Evolutionary conservation across 2,888 invertebrate genomes (phyloP).

Genomic region (Phyllotreta striolata): DNA sequence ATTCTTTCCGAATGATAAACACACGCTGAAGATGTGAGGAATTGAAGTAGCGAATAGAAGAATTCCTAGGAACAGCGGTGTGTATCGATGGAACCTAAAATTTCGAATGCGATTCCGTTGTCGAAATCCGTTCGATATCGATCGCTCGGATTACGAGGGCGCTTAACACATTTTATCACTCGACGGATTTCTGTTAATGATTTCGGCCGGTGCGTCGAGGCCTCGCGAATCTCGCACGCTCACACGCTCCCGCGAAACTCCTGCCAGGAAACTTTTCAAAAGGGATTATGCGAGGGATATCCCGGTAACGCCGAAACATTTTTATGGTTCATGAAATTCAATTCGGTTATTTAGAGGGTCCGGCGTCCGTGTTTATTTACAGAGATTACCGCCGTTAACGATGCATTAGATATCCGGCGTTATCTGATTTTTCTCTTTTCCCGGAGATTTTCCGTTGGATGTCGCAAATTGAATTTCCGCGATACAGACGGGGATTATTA

Average conservation of each 20-base stretch:
- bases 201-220: conserved; percentile 25
- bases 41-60: no score
- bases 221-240: conserved; percentile 3
- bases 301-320: conserved; percentile 32
- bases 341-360: conserved; percentile 30
- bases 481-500: conserved; percentile 8
- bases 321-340: conserved; percentile 36
- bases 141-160: conserved; percentile 38
- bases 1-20: no score
- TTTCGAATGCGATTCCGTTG: conserved; percentile 30
- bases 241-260: conserved; percentile 10
- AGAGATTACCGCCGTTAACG: conserved; percentile 8
- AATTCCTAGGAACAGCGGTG: no score
- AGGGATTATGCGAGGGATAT: conserved; percentile 30
- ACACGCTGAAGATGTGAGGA: no score
- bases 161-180: conserved; percentile 41
- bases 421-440: no score
- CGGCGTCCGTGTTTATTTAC: conserved; percentile 26
- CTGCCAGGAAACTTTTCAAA: conserved; percentile 28
- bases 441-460: no score
- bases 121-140: conserved; percentile 39
- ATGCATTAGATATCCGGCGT: no score
- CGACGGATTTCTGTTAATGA: conserved; percentile 35
- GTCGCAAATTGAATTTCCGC: no score
- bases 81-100: no score